These are phyloP conservation scores for Pterostichus niger DNA, from an alignment of 2,888 invertebrate genomes.

Conservation along the genomic window DNA sequence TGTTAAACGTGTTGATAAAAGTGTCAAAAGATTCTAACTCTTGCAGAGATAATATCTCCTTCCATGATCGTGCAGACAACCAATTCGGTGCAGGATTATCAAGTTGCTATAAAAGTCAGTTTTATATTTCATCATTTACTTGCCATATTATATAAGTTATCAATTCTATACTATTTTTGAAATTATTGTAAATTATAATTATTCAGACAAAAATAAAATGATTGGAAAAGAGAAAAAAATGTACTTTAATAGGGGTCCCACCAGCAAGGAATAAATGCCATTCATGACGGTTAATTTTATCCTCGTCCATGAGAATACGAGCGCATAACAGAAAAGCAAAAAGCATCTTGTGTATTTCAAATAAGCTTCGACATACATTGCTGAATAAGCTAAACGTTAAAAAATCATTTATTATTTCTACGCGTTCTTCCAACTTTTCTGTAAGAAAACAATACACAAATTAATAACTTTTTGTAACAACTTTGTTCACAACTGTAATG, in stretches of 20 bases:
- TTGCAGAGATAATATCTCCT: conserved; percentile 87
- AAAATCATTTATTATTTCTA: conserved; percentile 87
- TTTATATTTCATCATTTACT: background rate
- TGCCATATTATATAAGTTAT: too few species aligned
- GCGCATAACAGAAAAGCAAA: conserved; percentile 89
- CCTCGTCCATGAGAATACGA: conserved; percentile 83
- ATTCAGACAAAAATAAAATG: too few species aligned
- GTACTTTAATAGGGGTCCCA: conserved; percentile 81
- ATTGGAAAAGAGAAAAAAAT: background rate
- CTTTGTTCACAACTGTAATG: too few species aligned
- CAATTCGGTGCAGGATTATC: conserved; percentile 89
- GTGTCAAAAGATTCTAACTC: conserved; percentile 81
- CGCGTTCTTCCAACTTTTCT: conserved; percentile 87
- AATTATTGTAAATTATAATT: too few species aligned
- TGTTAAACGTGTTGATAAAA: conserved; percentile 82
- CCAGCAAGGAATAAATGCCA: conserved; percentile 89
- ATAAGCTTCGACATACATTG: conserved; percentile 93
- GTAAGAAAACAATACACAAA: conserved; percentile 69
- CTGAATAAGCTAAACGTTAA: conserved; percentile 91
- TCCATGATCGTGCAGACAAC: conserved; percentile 90
- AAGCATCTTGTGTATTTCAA: conserved; percentile 92
- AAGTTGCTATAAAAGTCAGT: conserved; percentile 74
- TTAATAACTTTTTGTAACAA: too few species aligned
- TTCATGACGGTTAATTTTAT: conserved; percentile 81
- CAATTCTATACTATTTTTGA: too few species aligned